Evolutionary conservation across 2,888 invertebrate genomes (phyloP), one percentile per base, ranked within the genome.

Genomic region (Hypsopygia costalis): DNA sequence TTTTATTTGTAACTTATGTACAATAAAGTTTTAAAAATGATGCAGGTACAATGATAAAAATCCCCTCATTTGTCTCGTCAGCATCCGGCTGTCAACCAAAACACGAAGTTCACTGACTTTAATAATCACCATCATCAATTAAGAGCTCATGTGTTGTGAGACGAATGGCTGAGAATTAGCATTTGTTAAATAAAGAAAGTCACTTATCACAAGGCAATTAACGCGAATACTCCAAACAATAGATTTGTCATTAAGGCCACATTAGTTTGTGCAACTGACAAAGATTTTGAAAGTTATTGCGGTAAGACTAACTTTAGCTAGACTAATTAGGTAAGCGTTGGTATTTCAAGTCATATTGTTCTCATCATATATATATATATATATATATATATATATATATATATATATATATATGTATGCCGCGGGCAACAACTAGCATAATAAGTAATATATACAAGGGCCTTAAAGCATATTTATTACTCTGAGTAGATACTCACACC

Each of bases 41-140:
- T 11, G 11, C 11, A 31, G 7, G 28, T 8, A 20, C 33, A 20
- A 46, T 47, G 49, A 52, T 51, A 41, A 46, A 54, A 30, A 36
- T 42, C 12, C 38, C 38, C 42, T 11, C 43, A 63, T 65, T 44
- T 41, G 43, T 64, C 57, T 58, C 38, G 42, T 36, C 40, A 49
- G 52, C 49, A 62, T 65, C 62, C 62, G 59, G 52, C 41, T 61
- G 54, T 51, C 58, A 52, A 49, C 55, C 55, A 52, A 37, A 39
- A 44, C 51, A 48, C 42, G 36, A 34, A 39, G 58, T 55, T 59
- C 58, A 55, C 44, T 55, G 57, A 58, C 52, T 55, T 55, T 45
- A 49, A 52, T 52, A 53, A 54, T 50, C 42, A 35, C 40, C 41
- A 45, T 48, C 48, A 43, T 46, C 45, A 46, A 46, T 51, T 40